These are phyloP conservation scores for Diarsia rubi DNA, from an alignment of 2,888 invertebrate genomes.

Conservation along the genomic window DNA sequence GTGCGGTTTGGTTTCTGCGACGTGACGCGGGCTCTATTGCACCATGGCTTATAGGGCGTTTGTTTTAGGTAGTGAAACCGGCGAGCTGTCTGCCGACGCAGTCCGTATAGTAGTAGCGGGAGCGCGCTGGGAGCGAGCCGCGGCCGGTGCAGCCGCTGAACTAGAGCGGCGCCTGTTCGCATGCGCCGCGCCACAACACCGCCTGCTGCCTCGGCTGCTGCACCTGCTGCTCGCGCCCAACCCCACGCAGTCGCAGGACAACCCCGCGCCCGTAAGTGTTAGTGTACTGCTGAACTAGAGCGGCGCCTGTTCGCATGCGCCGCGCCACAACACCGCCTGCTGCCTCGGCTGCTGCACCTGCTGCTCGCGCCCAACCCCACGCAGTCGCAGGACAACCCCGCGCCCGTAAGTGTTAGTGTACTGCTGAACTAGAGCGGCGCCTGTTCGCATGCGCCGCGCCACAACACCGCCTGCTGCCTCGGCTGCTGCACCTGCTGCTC, in stretches of 20 bases:
- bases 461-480: conserved; percentile 87
- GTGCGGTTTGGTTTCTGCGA: not conserved
- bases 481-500: conserved; percentile 80
- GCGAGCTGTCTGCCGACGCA: conserved; percentile 78
- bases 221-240: conserved; percentile 79
- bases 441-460: conserved; percentile 83
- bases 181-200: conserved; percentile 85
- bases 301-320: conserved; percentile 83
- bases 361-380: conserved; percentile 71
- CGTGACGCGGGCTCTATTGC: not conserved
- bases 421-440: conserved; percentile 66
- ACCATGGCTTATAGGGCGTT: not conserved
- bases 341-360: conserved; percentile 84
- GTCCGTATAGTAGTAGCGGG: conserved; percentile 85
- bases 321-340: conserved; percentile 86
- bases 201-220: conserved; percentile 87
- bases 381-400: conserved; percentile 31
- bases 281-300: conserved; percentile 66
- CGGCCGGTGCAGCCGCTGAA: conserved; percentile 76
- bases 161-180: conserved; percentile 86
- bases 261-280: conserved; percentile 51
- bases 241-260: conserved; percentile 50
- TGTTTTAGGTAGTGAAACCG: conserved; percentile 39
- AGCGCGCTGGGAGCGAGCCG: conserved; percentile 85
- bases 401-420: conserved; percentile 44